Evolutionary conservation across 2,888 invertebrate genomes (phyloP).

Genomic region (Drosophila planitibia): DNA sequence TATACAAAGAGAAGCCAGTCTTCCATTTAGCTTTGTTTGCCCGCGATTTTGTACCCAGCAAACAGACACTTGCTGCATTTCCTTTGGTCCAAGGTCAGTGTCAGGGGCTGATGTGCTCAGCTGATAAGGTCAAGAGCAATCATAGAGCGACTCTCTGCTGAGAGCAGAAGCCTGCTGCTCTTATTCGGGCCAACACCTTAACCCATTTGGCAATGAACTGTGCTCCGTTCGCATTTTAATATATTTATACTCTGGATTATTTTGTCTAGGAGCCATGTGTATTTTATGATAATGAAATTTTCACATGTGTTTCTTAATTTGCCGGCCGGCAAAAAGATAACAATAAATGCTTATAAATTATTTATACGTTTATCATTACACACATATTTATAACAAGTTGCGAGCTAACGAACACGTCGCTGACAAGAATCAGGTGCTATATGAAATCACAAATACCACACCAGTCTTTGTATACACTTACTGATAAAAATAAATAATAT

Average conservation of each 20-base stretch:
- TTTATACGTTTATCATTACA: conserved; percentile 37
- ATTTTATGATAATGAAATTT: conserved; percentile 6
- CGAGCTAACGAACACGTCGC: conserved; percentile 34
- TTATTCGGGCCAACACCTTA: conserved; percentile 4
- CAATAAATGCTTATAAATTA: conserved; percentile 49
- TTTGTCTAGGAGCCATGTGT: neutral
- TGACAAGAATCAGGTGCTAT: conserved; percentile 4
- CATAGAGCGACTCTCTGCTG: neutral
- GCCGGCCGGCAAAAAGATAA: conserved; percentile 44
- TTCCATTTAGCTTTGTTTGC: neutral
- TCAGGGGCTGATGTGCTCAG: conserved; percentile 32
- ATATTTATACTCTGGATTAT: neutral
- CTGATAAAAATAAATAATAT: neutral
- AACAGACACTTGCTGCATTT: conserved; percentile 55
- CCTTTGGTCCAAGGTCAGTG: conserved; percentile 64
- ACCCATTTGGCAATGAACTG: neutral
- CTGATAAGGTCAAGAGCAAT: conserved; percentile 21
- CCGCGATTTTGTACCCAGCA: neutral
- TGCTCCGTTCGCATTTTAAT: neutral
- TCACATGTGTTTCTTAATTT: conserved; percentile 46
- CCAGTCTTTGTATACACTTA: conserved; percentile 14
- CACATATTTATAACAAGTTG: conserved; percentile 50
- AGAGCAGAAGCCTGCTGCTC: conserved; percentile 5
- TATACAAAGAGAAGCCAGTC: neutral
- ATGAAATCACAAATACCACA: neutral